phyloP scores from a whole-genome alignment of 2,888 invertebrate species.

The Sesia apiformis region DNA sequence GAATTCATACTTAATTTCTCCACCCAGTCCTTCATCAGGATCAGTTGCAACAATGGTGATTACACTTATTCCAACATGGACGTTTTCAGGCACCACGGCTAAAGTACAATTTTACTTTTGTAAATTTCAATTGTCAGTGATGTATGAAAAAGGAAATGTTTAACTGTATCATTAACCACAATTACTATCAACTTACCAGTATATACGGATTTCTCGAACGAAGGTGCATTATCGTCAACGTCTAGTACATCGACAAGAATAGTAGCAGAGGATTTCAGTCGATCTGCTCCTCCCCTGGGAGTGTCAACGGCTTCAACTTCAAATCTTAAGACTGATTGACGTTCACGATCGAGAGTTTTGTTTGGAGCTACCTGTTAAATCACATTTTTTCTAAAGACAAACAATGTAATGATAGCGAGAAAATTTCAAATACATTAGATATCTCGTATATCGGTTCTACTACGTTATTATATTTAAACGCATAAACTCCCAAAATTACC shows the following conservation, averaged over 20 bases:
- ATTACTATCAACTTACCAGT: conserved; percentile 37
- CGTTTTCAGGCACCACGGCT: conserved; percentile 86
- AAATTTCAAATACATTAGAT: too few species aligned
- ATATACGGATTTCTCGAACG: conserved; percentile 77
- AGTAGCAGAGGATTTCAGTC: conserved; percentile 77
- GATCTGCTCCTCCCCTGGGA: conserved; percentile 80
- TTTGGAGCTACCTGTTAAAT: conserved; percentile 71
- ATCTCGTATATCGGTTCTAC: too few species aligned
- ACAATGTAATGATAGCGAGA: too few species aligned
- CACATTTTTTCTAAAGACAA: too few species aligned
- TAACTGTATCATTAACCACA: too few species aligned
- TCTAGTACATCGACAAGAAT: conserved; percentile 82
- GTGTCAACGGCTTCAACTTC: conserved; percentile 85
- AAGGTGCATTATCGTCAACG: conserved; percentile 85
- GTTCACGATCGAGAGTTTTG: conserved; percentile 82
- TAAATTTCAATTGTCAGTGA: too few species aligned
- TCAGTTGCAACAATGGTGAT: conserved; percentile 82
- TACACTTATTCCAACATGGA: conserved; percentile 77
- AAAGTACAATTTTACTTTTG: conserved; percentile 17
- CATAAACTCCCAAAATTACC: too few species aligned
- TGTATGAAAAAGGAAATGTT: too few species aligned
- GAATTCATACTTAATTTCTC: conserved; percentile 81
- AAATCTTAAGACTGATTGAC: conserved; percentile 79
- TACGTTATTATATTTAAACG: too few species aligned
- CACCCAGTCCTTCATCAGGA: conserved; percentile 83